phyloP scores from a whole-genome alignment of 64 coral and sea anemone species.

The Montipora sp. region DNA sequence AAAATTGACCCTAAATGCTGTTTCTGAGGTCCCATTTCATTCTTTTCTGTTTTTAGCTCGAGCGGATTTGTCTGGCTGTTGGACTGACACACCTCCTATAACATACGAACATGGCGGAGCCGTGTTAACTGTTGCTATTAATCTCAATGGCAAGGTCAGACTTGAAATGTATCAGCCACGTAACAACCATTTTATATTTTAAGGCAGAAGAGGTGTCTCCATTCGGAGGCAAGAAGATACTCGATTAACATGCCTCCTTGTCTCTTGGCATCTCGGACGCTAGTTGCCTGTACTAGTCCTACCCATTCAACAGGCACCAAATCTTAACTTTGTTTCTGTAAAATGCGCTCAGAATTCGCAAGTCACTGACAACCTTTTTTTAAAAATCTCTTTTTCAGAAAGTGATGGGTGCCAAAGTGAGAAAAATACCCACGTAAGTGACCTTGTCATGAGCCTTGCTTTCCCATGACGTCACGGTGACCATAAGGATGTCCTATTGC shows the following conservation, averaged over 20 bases:
- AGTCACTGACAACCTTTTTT: background rate
- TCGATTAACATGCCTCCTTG: no score
- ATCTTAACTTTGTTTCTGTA: no score
- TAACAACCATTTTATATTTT: background rate
- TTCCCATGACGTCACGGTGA: background rate
- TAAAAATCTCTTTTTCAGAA: conserved; percentile 57
- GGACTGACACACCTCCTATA: conserved; percentile 97
- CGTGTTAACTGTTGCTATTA: conserved; percentile 86
- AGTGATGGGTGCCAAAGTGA: conserved; percentile 76
- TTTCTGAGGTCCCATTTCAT: no score
- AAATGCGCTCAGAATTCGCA: background rate
- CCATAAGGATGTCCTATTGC: no score
- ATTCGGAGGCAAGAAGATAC: no score
- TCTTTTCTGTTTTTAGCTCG: conserved; percentile 49
- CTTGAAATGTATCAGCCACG: background rate
- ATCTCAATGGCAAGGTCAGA: conserved; percentile 76
- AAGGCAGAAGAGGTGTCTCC: no score
- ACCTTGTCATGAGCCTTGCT: background rate
- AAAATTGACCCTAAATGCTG: no score
- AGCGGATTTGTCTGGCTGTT: conserved; percentile 83
- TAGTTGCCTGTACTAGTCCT: no score
- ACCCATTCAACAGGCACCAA: no score
- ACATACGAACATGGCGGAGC: conserved; percentile 93
- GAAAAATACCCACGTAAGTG: conserved; percentile 93
- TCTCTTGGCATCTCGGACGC: no score